Evolutionary conservation across 1,140 invertebrate genomes (phyloP), one percentile per base, ranked within the genome.

Genomic region (Drosophila serrata): DNA sequence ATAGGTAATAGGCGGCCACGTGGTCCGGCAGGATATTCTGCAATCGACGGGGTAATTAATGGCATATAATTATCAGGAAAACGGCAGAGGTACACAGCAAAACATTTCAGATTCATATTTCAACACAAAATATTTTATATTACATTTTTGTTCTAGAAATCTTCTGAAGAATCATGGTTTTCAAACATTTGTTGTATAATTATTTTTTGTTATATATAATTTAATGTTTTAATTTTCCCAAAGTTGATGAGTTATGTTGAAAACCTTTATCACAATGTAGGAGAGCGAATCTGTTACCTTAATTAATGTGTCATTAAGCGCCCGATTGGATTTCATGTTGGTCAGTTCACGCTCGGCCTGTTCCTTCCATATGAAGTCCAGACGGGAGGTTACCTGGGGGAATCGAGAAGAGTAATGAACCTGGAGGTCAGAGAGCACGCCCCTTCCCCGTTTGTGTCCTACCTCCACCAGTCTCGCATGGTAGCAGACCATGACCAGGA

Each of bases 341-440:
- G 95, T 95, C 22, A 98, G 94, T 91, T 99, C 98, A 48, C 96
- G 95, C 92, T 98, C 96, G 0, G 97, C 97, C 91, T 98, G 97
- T 81, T 97, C 95, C 92, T 99, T 99, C 98, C 98, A 99, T 7
- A 99, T 94, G 92, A 99, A 99, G 93, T 99, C 98, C 42, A 99
- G 94, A 39, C 98, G 93, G 2, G 97, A 97, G 3, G 97, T 98
- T 0, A 98, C 96, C 91, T 92, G 37, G 3, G 24, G 37, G 61
- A 37, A 43, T 29, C 8, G n/a, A 55, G 35, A 35, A 43, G 42
- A 53, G 42, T 19, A 46, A 70, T 37, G 43, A 45, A 40, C 35
- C 7, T 12, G 22, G 24, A 29, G 42, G 13, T 56, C 43, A 35
- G 3, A 45, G 17, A 37, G 24, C 13, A 8, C 8, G 13, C 22